phyloP scores from a whole-genome alignment of 2,797 vertebrate species.

The Parotocinclus haroldoi region DNA sequence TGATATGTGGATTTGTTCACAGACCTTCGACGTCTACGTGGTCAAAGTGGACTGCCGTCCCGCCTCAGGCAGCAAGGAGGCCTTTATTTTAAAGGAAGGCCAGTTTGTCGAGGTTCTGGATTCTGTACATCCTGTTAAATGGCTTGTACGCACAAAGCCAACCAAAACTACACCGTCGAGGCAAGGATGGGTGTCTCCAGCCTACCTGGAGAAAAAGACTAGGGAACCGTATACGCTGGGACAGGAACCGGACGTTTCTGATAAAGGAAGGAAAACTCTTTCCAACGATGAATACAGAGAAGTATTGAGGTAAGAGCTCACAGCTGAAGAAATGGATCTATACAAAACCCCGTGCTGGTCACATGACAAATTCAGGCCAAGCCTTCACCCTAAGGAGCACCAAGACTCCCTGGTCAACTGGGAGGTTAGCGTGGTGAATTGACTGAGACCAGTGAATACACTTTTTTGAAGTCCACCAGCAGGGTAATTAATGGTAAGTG shows the following conservation, averaged over 20 bases:
- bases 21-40: constrained; percentile 93
- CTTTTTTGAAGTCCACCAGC: too few relatives aligned
- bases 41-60: constrained; percentile 86
- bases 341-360: background rate
- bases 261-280: constrained; percentile 71
- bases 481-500: too few relatives aligned
- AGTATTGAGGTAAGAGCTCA: constrained; percentile 74
- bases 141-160: constrained; percentile 95
- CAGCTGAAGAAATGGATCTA: background rate
- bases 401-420: too few relatives aligned
- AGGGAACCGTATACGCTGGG: constrained; percentile 67
- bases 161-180: constrained; percentile 87
- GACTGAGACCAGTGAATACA: too few relatives aligned
- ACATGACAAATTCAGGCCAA: too few relatives aligned
- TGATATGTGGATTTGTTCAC: constrained; percentile 7
- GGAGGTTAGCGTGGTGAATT: too few relatives aligned
- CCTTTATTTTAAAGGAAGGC: constrained; percentile 87
- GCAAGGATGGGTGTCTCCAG: constrained; percentile 98
- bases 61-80: constrained; percentile 73
- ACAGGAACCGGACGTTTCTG: constrained; percentile 53
- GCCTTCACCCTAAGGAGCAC: too few relatives aligned
- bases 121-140: constrained; percentile 87
- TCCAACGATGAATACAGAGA: constrained; percentile 88
- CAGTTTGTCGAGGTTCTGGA: constrained; percentile 95
- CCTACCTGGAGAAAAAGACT: constrained; percentile 91